Percentiles rank a stretch among this genome's conserved stretches.
Conservation (phyloP, 2,797 vertebrate species). For the Pseudotriccus pelzelni region DNA sequence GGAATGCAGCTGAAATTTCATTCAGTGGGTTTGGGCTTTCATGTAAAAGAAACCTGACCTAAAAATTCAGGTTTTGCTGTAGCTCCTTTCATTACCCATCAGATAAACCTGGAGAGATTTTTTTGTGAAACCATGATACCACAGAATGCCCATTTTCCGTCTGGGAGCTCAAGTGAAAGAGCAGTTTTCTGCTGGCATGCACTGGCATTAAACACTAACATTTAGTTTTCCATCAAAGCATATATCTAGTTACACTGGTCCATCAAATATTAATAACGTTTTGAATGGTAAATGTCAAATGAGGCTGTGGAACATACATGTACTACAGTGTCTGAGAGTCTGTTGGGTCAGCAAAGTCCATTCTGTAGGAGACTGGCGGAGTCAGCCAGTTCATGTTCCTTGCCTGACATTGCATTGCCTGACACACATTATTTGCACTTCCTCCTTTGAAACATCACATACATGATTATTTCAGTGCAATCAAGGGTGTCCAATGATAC, state of each 20-base stretch:
- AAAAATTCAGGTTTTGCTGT: slow-evolving; percentile 40
- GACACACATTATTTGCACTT: neutral
- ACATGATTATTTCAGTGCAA: neutral
- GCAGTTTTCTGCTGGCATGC: neutral
- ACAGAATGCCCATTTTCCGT: slow-evolving; percentile 11
- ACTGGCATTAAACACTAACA: neutral
- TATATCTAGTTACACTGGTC: neutral
- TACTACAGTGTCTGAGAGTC: neutral
- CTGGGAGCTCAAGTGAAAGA: neutral
- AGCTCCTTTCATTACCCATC: slow-evolving; percentile 27
- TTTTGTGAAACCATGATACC: neutral
- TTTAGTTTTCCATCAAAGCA: neutral
- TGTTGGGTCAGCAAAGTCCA: neutral
- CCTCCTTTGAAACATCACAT: neutral
- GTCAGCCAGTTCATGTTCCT: neutral
- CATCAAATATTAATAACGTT: neutral
- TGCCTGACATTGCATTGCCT: neutral
- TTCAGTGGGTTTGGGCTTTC: neutral
- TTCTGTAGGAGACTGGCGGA: neutral
- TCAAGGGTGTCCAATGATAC: neutral
- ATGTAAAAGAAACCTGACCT: slow-evolving; percentile 19
- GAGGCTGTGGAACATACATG: neutral
- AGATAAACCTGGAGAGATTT: neutral
- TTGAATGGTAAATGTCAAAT: neutral
- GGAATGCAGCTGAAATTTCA: slow-evolving; percentile 56